Evolutionary conservation across 2,113 vertebrate species (phyloP).

Genomic region (Megalops atlanticus): DNA sequence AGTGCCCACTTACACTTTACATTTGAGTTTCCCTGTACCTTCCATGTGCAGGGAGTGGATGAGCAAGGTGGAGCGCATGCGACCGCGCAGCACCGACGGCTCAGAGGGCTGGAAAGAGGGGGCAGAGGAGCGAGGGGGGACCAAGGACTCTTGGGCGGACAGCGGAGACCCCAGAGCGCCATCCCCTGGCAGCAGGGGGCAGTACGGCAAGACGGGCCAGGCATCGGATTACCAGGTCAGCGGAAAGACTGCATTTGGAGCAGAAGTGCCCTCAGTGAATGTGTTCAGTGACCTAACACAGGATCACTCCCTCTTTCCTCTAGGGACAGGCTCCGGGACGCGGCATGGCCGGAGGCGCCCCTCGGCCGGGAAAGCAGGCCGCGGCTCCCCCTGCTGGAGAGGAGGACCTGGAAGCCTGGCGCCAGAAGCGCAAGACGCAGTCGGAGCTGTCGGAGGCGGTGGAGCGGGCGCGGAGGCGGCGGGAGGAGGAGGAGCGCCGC

Average conservation of each 20-base stretch:
- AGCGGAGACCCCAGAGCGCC: slow-evolving; percentile 67
- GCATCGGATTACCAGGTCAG: slow-evolving; percentile 82
- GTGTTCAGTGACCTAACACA: neutral
- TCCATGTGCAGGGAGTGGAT: slow-evolving; percentile 69
- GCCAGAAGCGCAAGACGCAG: slow-evolving; percentile 90
- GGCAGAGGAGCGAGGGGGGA: slow-evolving; percentile 69
- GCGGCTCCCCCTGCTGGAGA: slow-evolving; percentile 66
- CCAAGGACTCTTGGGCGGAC: slow-evolving; percentile 66
- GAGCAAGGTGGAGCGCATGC: slow-evolving; percentile 75
- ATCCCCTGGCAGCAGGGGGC: slow-evolving; percentile 62
- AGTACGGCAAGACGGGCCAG: slow-evolving; percentile 73
- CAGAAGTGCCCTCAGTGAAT: too few relatives aligned
- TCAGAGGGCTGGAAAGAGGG: slow-evolving; percentile 78
- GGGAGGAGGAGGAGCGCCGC: slow-evolving; percentile 93
- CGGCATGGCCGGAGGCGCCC: slow-evolving; percentile 32
- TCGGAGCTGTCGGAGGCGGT: slow-evolving; percentile 90
- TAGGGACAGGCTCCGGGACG: slow-evolving; percentile 53
- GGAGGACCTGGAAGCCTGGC: slow-evolving; percentile 91
- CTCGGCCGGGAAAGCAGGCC: slow-evolving; percentile 57
- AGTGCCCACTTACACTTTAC: too few relatives aligned
- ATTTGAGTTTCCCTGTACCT: neutral
- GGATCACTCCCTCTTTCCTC: neutral
- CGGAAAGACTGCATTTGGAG: neutral
- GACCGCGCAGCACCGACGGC: slow-evolving; percentile 71
- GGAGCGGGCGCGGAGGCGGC: slow-evolving; percentile 87